These are phyloP conservation scores for Agrotis puta DNA, from an alignment of 2,888 invertebrate species.

Conservation along the genomic window DNA sequence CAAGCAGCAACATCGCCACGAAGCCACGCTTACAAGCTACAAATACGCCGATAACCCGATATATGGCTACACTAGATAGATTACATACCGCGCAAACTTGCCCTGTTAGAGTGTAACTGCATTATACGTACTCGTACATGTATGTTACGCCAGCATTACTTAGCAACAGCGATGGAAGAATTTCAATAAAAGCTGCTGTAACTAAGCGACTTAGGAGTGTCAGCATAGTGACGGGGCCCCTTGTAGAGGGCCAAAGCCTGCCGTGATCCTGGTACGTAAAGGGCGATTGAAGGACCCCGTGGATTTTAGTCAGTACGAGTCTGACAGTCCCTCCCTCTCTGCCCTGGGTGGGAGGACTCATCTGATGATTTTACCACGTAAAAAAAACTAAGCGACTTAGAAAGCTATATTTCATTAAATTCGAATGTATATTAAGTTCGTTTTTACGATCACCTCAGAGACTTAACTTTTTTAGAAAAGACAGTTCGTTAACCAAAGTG, in stretches of 20 bases:
- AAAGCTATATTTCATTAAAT: background rate
- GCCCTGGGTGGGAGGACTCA: too few species aligned
- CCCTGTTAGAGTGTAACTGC: conserved; percentile 16
- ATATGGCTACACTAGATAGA: conserved; percentile 27
- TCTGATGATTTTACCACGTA: too few species aligned
- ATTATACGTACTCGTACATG: conserved; percentile 4
- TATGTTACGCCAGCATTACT: background rate
- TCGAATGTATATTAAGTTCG: background rate
- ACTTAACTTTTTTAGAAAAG: conserved; percentile 13
- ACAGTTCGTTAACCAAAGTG: conserved; percentile 11
- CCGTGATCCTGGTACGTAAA: too few species aligned
- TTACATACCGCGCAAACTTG: conserved; percentile 44
- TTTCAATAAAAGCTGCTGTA: conserved; percentile 3
- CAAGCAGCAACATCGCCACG: conserved; percentile 15
- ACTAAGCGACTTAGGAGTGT: background rate
- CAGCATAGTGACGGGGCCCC: too few species aligned
- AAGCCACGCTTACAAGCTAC: conserved; percentile 31
- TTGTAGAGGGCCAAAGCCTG: too few species aligned
- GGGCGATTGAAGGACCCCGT: too few species aligned
- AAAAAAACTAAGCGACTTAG: background rate
- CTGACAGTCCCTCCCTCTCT: too few species aligned
- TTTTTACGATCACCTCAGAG: background rate
- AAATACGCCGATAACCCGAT: conserved; percentile 40
- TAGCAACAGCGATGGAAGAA: background rate
- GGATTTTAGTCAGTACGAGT: too few species aligned